These are phyloP conservation scores for Melanostigma gelatinosum DNA, from an alignment of 2,113 vertebrate species.

Conservation along the genomic window DNA sequence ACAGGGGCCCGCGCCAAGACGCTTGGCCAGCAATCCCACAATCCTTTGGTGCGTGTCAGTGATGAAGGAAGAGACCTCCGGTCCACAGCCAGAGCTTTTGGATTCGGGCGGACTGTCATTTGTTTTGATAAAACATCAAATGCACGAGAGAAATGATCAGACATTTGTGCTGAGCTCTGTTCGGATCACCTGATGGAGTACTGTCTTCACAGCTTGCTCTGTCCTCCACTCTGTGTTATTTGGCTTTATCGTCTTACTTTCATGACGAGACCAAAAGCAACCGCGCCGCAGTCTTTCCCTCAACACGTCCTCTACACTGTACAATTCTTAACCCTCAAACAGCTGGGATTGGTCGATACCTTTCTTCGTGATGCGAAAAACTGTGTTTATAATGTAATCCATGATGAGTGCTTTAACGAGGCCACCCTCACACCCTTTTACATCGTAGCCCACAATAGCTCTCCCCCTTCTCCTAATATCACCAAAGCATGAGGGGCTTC, in stretches of 20 bases:
- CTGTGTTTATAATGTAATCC: constrained; percentile 45
- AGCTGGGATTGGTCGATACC: not conserved
- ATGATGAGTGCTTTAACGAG: constrained; percentile 46
- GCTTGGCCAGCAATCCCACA: constrained; percentile 74
- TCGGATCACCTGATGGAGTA: not conserved
- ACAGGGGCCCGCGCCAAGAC: constrained; percentile 79
- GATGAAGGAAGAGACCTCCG: constrained; percentile 63
- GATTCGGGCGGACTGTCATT: constrained; percentile 31
- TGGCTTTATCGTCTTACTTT: too few species aligned
- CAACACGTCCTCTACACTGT: too few species aligned
- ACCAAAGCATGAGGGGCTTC: constrained; percentile 18
- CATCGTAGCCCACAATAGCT: constrained; percentile 1
- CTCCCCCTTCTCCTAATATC: not conserved
- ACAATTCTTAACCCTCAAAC: not conserved
- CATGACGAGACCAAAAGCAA: too few species aligned
- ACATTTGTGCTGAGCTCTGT: not conserved
- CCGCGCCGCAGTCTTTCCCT: too few species aligned
- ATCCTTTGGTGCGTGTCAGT: constrained; percentile 72
- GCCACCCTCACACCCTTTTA: constrained; percentile 32
- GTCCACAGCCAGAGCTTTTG: constrained; percentile 48
- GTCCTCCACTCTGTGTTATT: not conserved
- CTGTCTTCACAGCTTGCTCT: not conserved
- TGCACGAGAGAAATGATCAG: constrained; percentile 24
- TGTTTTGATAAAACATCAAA: constrained; percentile 53
- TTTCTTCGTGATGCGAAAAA: too few species aligned